Evolutionary conservation across 2,113 vertebrate species (phyloP).

Genomic region (Jaculus jaculus): DNA sequence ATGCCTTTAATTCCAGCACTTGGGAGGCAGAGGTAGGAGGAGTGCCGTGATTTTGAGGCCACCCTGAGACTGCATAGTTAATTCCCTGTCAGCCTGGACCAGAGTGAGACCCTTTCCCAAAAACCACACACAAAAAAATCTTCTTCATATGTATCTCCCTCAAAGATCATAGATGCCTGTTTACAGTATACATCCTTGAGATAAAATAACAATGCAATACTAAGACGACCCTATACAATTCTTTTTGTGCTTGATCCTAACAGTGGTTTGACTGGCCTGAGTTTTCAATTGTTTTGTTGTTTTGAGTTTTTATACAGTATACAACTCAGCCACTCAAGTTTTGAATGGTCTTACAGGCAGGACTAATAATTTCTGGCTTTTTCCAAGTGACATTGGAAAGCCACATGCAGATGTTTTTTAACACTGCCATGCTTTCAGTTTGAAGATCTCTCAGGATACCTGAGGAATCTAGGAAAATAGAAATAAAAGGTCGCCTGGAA

Average conservation of each 20-base stretch:
- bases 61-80: too few relatives aligned
- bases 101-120: too few relatives aligned
- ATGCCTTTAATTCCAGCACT: too few relatives aligned
- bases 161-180: neutral
- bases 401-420: neutral
- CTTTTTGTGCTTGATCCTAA: neutral
- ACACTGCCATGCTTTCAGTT: neutral
- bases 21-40: too few relatives aligned
- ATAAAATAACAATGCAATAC: neutral
- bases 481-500: neutral
- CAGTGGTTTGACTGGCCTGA: neutral
- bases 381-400: neutral
- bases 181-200: conserved; percentile 1
- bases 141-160: neutral
- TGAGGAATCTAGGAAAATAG: neutral
- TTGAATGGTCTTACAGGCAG: neutral
- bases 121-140: conserved; percentile 38
- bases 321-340: neutral
- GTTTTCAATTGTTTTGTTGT: neutral
- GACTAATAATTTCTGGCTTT: neutral
- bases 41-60: too few relatives aligned
- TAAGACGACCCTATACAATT: neutral
- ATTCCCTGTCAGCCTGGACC: too few relatives aligned
- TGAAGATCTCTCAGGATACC: neutral
- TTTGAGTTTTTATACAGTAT: neutral